Percentiles rank a stretch among this genome's conserved stretches.
Conservation (phyloP, 2,888 invertebrate genomes). For the Ligdia adustata region DNA sequence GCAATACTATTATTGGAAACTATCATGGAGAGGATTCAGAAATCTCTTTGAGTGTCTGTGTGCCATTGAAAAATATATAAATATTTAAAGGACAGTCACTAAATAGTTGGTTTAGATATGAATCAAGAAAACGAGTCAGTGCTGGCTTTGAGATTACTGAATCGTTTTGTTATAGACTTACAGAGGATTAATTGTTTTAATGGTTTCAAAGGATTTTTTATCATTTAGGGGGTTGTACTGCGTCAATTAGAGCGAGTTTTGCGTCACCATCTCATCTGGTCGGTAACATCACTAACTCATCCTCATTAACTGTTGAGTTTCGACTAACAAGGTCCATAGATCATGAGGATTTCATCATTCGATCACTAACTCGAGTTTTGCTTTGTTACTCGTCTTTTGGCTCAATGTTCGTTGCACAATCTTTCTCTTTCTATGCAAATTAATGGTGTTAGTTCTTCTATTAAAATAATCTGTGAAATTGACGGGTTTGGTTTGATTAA, state of each 20-base stretch:
- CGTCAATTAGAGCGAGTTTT: slow-evolving; percentile 61
- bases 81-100: no score
- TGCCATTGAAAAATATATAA: no score
- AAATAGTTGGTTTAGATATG: no score
- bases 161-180: no score
- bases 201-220: slow-evolving; percentile 26
- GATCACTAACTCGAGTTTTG: slow-evolving; percentile 65
- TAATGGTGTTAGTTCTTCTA: slow-evolving; percentile 8
- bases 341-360: slow-evolving; percentile 52
- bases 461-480: neutral
- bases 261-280: slow-evolving; percentile 56
- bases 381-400: slow-evolving; percentile 74
- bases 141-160: no score
- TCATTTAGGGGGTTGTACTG: slow-evolving; percentile 54
- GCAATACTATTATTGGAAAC: no score
- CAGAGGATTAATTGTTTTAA: no score
- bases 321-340: slow-evolving; percentile 74
- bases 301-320: slow-evolving; percentile 46
- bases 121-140: no score
- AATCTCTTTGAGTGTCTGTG: no score
- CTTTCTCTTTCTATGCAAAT: slow-evolving; percentile 5
- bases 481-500: no score
- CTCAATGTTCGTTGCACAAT: slow-evolving; percentile 38
- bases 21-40: no score
- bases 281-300: slow-evolving; percentile 63